These are phyloP conservation scores for Nomada fucata DNA, from an alignment of 2,888 invertebrate species.

Conservation along the genomic window DNA sequence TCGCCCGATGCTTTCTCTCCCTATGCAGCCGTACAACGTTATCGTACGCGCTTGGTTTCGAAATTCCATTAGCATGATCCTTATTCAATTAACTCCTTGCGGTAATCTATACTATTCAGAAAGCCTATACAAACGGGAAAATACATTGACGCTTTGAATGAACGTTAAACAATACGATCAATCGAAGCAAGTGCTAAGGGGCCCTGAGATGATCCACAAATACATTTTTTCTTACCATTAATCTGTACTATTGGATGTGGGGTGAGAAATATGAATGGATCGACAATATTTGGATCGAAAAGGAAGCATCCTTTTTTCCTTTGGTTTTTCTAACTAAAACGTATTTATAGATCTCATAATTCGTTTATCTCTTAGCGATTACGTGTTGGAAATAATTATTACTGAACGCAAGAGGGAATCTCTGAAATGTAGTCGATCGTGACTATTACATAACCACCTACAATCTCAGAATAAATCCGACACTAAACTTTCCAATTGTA, in stretches of 20 bases:
- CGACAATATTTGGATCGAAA: no score
- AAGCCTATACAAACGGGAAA: constrained; percentile 7
- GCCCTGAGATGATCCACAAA: no score
- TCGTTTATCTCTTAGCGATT: background rate
- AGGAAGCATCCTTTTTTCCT: no score
- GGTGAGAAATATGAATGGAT: no score
- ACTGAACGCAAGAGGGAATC: background rate
- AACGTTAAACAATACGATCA: background rate
- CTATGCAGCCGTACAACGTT: constrained; percentile 66
- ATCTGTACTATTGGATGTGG: no score
- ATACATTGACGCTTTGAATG: background rate
- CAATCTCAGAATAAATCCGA: background rate
- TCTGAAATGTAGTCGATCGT: no score
- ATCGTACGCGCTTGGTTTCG: constrained; percentile 62
- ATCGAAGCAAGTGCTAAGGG: background rate
- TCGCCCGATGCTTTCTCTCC: constrained; percentile 25
- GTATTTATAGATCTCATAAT: background rate
- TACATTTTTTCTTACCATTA: no score
- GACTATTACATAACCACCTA: no score
- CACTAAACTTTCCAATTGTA: no score
- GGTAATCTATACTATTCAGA: constrained; percentile 42
- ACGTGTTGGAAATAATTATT: background rate
- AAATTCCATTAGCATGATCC: constrained; percentile 68
- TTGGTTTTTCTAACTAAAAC: no score
- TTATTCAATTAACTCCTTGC: constrained; percentile 66